Evolutionary conservation across 2,113 vertebrate genomes (phyloP).

Genomic region (Leucoraja erinaceus): DNA sequence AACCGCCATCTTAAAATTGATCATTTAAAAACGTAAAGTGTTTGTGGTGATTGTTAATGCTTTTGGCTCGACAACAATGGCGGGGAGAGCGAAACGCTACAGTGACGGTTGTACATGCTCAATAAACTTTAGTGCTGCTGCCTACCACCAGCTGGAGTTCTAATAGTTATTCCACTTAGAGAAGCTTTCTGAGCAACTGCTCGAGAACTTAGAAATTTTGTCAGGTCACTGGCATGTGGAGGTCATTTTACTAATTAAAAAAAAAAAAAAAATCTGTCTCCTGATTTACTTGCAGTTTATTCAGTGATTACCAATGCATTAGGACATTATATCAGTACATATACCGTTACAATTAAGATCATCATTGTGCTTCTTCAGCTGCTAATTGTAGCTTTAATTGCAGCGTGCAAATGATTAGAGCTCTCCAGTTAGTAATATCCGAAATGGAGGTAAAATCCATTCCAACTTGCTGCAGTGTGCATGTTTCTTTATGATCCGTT

Average conservation of each 20-base stretch:
- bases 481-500: neutral
- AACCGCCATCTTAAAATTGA: neutral
- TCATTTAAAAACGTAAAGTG: neutral
- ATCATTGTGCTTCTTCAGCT: neutral
- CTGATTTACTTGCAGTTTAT: neutral
- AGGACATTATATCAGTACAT: too few relatives aligned
- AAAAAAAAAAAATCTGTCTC: neutral
- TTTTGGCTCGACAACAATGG: neutral
- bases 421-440: neutral
- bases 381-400: neutral
- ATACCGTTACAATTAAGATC: too few relatives aligned
- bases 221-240: neutral
- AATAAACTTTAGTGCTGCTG: neutral
- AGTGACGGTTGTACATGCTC: neutral
- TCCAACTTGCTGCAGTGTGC: neutral
- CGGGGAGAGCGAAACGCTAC: neutral
- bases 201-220: neutral
- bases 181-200: neutral
- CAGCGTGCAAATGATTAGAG: neutral
- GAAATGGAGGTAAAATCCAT: neutral
- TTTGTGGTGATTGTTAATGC: neutral
- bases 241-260: neutral
- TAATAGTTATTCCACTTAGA: neutral
- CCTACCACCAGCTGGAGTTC: neutral
- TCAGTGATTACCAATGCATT: too few relatives aligned